These are phyloP conservation scores for Sisor rabdophorus DNA, from an alignment of 2,113 vertebrate species.

Conservation along the genomic window DNA sequence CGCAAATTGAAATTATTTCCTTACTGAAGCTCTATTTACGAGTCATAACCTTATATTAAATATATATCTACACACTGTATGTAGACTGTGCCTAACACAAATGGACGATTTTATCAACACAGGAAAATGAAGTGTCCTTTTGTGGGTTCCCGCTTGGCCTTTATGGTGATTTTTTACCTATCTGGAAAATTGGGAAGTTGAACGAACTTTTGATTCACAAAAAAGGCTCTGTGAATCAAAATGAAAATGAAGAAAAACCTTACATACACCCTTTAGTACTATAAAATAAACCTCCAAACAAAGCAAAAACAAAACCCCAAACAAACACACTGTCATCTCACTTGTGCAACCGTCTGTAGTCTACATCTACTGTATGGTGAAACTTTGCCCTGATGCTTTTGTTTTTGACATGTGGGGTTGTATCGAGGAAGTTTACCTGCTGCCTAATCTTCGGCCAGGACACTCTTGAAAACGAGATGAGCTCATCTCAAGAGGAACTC, in stretches of 20 bases:
- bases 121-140: too few species aligned
- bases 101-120: too few species aligned
- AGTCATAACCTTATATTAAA: neutral
- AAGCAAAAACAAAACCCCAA: neutral
- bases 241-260: neutral
- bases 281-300: constrained; percentile 5
- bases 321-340: constrained; percentile 12
- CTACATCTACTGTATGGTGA: neutral
- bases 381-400: constrained; percentile 22
- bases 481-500: constrained; percentile 82
- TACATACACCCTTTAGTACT: neutral
- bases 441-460: constrained; percentile 78
- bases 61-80: constrained; percentile 4
- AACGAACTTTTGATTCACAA: neutral
- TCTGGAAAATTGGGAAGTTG: neutral
- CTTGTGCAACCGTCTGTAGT: neutral
- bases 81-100: neutral
- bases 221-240: neutral
- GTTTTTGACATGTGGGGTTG: constrained; percentile 57
- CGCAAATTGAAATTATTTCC: neutral
- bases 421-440: constrained; percentile 76
- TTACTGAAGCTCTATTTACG: constrained; percentile 12
- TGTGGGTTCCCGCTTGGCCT: neutral
- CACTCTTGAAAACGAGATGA: constrained; percentile 82
- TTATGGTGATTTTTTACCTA: neutral